Conservation (phyloP, 1,140 invertebrate genomes). For the Gerris buenoi region DNA sequence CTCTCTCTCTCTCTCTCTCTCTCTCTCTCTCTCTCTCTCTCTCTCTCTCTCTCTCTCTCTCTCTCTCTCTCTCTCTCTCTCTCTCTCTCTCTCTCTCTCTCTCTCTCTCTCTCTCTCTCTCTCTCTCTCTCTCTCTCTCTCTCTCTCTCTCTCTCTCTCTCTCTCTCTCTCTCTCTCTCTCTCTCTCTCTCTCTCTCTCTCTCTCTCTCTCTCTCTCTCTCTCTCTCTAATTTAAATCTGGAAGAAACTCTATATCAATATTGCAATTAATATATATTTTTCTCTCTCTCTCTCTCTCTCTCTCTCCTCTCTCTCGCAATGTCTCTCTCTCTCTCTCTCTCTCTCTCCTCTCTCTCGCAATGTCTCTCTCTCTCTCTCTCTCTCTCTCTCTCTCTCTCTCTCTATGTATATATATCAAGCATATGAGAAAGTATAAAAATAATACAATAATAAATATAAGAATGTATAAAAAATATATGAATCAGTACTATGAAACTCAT, state of each 20-base stretch:
- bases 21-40: neutral
- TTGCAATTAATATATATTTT: neutral
- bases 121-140: neutral
- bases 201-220: neutral
- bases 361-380: slow-evolving; percentile 5
- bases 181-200: neutral
- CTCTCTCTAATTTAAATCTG: too few relatives aligned
- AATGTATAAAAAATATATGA: too few relatives aligned
- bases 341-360: neutral
- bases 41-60: neutral
- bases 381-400: neutral
- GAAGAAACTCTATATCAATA: neutral
- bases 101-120: neutral
- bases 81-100: neutral
- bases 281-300: slow-evolving; percentile 2
- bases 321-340: slow-evolving; percentile 5
- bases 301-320: neutral
- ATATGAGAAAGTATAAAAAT: too few relatives aligned
- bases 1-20: neutral
- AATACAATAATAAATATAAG: too few relatives aligned
- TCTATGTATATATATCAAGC: too few relatives aligned
- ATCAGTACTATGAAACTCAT: too few relatives aligned
- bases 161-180: neutral
- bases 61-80: neutral
- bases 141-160: neutral